Evolutionary conservation across 1,140 invertebrate genomes (phyloP).

Genomic region (Lycorma delicatula): DNA sequence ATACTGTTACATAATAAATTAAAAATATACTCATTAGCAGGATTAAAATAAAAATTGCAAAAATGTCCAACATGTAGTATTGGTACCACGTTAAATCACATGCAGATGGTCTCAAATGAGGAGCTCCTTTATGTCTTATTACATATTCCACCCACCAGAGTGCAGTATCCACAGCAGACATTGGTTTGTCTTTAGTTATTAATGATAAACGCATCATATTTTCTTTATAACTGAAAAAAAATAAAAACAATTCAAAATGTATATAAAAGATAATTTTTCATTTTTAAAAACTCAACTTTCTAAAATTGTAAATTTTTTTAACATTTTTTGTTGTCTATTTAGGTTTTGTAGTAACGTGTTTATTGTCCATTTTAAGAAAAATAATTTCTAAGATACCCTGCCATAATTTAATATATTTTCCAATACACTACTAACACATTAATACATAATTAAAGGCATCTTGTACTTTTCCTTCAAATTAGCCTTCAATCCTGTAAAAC

Average conservation of each 20-base stretch:
- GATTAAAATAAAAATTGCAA: too few species aligned
- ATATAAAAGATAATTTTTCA: not conserved
- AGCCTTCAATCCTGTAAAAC: too few species aligned
- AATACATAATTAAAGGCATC: too few species aligned
- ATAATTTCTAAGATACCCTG: too few species aligned
- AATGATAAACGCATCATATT: constrained; percentile 48
- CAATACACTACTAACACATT: too few species aligned
- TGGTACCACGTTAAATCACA: constrained; percentile 38
- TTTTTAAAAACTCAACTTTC: not conserved
- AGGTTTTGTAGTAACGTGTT: too few species aligned
- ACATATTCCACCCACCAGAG: not conserved
- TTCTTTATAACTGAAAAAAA: constrained; percentile 2
- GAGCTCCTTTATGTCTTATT: constrained; percentile 42
- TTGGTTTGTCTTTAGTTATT: not conserved
- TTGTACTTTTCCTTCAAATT: too few species aligned
- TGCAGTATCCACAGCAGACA: not conserved
- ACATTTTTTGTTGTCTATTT: too few species aligned
- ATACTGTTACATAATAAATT: too few species aligned
- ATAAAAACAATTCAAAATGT: not conserved
- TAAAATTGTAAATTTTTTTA: not conserved
- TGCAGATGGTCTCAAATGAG: constrained; percentile 33
- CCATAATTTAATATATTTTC: too few species aligned
- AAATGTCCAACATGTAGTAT: constrained; percentile 36
- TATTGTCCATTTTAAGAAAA: too few species aligned
- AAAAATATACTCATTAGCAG: too few species aligned